Conservation (phyloP, 1,140 invertebrate species). For the Drepana arcuata region DNA sequence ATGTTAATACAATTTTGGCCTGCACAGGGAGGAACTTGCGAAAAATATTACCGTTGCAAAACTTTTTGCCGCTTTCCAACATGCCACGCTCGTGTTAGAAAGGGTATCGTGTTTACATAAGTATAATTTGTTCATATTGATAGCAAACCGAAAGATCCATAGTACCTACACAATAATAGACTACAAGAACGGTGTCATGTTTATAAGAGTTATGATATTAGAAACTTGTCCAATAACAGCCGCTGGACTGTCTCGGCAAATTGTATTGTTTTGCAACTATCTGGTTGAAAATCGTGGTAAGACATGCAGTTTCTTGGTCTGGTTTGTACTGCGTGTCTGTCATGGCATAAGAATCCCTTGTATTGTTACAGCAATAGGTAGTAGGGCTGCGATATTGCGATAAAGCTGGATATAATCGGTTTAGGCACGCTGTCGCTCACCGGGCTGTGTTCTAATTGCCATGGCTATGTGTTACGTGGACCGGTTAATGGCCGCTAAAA, state of each 20-base stretch:
- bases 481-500: conserved; percentile 45
- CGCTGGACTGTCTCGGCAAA: conserved; percentile 15
- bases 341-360: conserved; percentile 44
- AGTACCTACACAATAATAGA: too few species aligned
- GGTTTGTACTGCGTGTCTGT: conserved; percentile 41
- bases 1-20: conserved; percentile 44
- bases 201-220: conserved; percentile 26
- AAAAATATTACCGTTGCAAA: conserved; percentile 32
- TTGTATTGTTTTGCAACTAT: conserved; percentile 17
- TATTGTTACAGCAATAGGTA: conserved; percentile 31
- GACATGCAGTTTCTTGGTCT: conserved; percentile 32
- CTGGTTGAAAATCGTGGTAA: conserved; percentile 20
- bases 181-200: conserved; percentile 25
- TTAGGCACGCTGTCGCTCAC: conserved; percentile 60
- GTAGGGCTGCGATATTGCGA: conserved; percentile 33
- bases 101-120: conserved; percentile 17
- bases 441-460: conserved; percentile 58
- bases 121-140: conserved; percentile 20
- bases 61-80: too few species aligned
- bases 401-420: conserved; percentile 52
- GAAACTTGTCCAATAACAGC: conserved; percentile 15
- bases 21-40: conserved; percentile 17
- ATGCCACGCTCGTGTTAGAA: conserved; percentile 9
- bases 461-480: conserved; percentile 37
- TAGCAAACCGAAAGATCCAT: too few species aligned